phyloP scores from a whole-genome alignment of 2,888 invertebrate species.

The Sisyra terminalis region DNA sequence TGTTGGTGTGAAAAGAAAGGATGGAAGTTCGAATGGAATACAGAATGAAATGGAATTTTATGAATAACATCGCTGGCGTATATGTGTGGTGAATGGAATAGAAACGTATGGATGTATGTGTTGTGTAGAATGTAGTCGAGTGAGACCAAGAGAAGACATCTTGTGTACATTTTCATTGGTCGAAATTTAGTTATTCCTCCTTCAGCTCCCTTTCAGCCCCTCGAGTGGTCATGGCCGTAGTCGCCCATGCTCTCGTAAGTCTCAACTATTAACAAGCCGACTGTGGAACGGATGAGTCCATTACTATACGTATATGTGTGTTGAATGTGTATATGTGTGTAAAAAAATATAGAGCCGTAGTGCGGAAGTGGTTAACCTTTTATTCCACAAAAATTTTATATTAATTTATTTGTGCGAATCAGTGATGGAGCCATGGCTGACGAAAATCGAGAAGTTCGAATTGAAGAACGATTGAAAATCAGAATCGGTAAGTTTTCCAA shows the following conservation, averaged over 20 bases:
- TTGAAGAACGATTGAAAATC: constrained; percentile 85
- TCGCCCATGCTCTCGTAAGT: too few species aligned
- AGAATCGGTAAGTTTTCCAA: constrained; percentile 65
- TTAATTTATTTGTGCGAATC: constrained; percentile 12
- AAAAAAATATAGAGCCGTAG: constrained; percentile 10
- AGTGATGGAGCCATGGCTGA: constrained; percentile 84
- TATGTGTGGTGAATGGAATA: too few species aligned
- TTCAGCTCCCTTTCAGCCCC: not conserved
- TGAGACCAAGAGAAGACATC: too few species aligned
- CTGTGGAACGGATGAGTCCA: constrained; percentile 5
- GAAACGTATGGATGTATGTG: not conserved
- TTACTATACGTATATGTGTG: not conserved
- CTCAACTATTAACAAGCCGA: not conserved
- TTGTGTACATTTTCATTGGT: too few species aligned
- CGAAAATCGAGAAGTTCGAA: constrained; percentile 77
- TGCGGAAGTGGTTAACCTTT: constrained; percentile 16
- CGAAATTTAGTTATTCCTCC: too few species aligned
- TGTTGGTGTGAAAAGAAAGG: too few species aligned
- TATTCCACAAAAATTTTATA: constrained; percentile 2
- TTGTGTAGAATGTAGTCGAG: too few species aligned
- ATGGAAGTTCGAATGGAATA: too few species aligned
- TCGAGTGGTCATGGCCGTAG: too few species aligned
- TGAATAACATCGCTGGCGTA: too few species aligned
- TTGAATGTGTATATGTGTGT: not conserved
- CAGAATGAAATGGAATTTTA: too few species aligned